Base-by-base conservation (phyloP, 1,140 invertebrate genomes). In the Heliconius himera region DNA sequence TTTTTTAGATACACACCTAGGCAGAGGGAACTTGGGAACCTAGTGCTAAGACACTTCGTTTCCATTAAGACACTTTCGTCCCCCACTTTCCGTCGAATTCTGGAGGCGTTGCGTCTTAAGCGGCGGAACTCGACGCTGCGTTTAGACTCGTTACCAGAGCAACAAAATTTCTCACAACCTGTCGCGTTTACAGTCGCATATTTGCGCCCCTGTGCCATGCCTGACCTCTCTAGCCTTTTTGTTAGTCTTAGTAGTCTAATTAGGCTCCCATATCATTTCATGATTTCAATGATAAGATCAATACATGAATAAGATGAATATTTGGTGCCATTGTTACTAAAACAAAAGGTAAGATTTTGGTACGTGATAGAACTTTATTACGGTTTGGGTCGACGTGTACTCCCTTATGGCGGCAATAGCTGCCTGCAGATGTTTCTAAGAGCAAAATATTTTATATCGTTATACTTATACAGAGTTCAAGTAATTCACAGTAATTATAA, bases 331-430 rank as follows among this genome's bases (percentile, higher is more conserved):
- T 60, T 60, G 54, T 60, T 60, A n/a, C 6, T 56, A 26, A 66
- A 66, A 66, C 22, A 66, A 66, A 29, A 66, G 22, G 22, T 29
- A 66, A 29, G 56, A 66, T 66, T 66, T 66, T 11, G 22, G 56
- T 66, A 66, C 56, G 56, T 66, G 56, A 66, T 66, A 66, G n/a
- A 29, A 66, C 22, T 66, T 66, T 66, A 66, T 66, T 26, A 66
- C 22, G n/a, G 56, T 26, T 66, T 13, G 11, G 56, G 56, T 26
- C 56, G 54, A 60, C 54, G 54, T 60, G 22, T 60, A 56, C 22
- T 26, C 56, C 56, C 22, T 29, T 1, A 66, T 26, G 22, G 22
- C 22, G 11, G 22, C 26, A 29, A 29, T 66, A 66, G 26, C 60
- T 29, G 60, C 60, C 60, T 29, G 60, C 60, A 16, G 26, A 66